phyloP scores from a whole-genome alignment of 2,888 invertebrate genomes.

The Altica lythri region DNA sequence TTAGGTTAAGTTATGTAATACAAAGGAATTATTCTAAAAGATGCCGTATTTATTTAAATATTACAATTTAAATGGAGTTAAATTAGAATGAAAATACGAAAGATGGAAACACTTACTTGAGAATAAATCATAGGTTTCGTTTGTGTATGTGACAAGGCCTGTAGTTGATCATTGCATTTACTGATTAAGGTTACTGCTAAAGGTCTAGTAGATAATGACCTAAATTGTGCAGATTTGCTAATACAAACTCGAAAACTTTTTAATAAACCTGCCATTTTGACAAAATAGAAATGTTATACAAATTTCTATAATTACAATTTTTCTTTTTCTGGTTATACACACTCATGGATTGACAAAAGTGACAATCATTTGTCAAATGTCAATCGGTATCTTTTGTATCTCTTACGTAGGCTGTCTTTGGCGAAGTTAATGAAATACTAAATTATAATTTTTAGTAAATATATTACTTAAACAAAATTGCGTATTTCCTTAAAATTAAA shows the following conservation, averaged over 20 bases:
- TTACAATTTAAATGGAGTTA: background rate
- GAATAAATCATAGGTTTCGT: conserved; percentile 30
- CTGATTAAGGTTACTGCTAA: conserved; percentile 29
- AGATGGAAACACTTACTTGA: conserved; percentile 42
- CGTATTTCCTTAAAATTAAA: too few species aligned
- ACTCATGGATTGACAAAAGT: too few species aligned
- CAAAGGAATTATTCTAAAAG: background rate
- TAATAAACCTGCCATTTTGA: conserved; percentile 44
- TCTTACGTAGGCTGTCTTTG: too few species aligned
- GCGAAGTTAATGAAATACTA: too few species aligned
- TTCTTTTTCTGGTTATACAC: too few species aligned
- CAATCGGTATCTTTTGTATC: too few species aligned
- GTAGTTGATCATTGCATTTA: conserved; percentile 35
- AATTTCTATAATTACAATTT: too few species aligned
- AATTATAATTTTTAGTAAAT: too few species aligned
- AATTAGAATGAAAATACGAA: too few species aligned
- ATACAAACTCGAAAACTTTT: conserved; percentile 41
- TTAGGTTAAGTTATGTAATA: conserved; percentile 39
- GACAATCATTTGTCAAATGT: too few species aligned
- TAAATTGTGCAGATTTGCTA: conserved; percentile 36
- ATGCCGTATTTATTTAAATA: conserved; percentile 3
- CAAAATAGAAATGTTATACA: too few species aligned
- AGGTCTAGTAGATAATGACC: conserved; percentile 38
- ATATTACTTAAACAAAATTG: too few species aligned
- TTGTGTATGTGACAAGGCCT: conserved; percentile 26